Percentiles rank a stretch among this genome's conserved stretches.
Evolutionary conservation across 2,113 vertebrate species (phyloP).

Genomic region (Gallinago jamesoni): DNA sequence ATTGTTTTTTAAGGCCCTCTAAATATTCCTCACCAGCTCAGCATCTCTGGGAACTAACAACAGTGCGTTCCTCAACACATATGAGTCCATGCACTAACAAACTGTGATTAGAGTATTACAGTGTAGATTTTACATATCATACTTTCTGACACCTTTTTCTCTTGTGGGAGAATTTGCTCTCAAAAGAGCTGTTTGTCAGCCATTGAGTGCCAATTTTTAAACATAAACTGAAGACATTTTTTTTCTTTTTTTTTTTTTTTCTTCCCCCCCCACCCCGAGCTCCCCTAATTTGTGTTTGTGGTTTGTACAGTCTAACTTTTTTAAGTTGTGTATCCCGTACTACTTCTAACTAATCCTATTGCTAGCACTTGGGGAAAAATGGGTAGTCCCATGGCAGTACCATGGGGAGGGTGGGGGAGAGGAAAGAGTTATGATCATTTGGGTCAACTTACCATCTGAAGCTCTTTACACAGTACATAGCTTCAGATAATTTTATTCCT

Average conservation of each 20-base stretch:
- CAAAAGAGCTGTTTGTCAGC: not conserved
- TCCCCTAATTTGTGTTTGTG: not conserved
- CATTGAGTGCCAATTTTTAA: not conserved
- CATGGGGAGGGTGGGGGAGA: rapidly evolving
- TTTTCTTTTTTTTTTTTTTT: too few species aligned
- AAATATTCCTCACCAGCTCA: not conserved
- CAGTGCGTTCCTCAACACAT: not conserved
- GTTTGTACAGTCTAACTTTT: not conserved
- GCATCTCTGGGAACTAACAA: not conserved
- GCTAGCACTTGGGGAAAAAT: not conserved
- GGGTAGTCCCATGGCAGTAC: not conserved
- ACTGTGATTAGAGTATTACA: not conserved
- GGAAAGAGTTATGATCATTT: not conserved
- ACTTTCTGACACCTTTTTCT: not conserved
- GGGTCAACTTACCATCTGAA: not conserved
- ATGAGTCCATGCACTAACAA: not conserved
- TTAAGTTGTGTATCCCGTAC: not conserved
- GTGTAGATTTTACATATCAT: not conserved
- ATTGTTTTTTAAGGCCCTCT: not conserved
- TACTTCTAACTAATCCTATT: not conserved
- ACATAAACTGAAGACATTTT: not conserved
- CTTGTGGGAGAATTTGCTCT: not conserved
- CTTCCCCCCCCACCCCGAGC: too few species aligned
- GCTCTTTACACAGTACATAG: not conserved
- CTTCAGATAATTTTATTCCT: not conserved